Base-by-base conservation (phyloP, 2,113 vertebrate species). In the Eulemur rufifrons region DNA sequence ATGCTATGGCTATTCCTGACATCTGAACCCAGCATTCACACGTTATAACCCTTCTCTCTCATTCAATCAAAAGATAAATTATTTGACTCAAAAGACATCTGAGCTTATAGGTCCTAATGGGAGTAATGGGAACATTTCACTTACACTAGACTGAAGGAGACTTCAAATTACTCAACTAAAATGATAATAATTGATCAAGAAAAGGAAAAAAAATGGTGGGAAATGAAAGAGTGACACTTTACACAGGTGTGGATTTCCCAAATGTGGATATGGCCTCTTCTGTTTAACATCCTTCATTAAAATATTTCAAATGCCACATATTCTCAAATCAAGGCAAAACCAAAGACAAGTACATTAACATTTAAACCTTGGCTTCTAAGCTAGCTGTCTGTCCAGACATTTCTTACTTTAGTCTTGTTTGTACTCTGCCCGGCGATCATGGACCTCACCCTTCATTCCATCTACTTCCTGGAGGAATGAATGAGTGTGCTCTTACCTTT, bases 51-150 rank as follows among this genome's bases (percentile, higher is more conserved):
- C 83, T 87, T 86, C 34, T 95, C 34, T 89, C 56, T 91, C 37
- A 88, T 83, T 94, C 63, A 89, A 45, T 93, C 74, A 86, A 89
- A 91, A 45, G 71, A 89, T 95, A 86, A 94, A 93, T 45, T 64
- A 37, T 93, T 89, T 0, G 5, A 86, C n/a, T 93, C 12, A 94
- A 88, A 89, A 23, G 90, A 50, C 52, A 89, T 37, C 74, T 95
- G 81, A 66, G 52, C 89, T 97, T 95, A 71, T 32, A 74, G 42
- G 34, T 42, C 21, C 61, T 95, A 68, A 15, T 71, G 52, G 74
- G 69, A 91, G 52, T 39, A 42, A 80, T 9, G 89, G 89, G n/a
- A 69, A 68, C 6, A 63, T 61, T 93, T 96, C 86, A 81, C 39
- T 68, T 74, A 86, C 3, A 78, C 17, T 69, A 34, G 20, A 74